Base-by-base conservation (phyloP, 2,888 invertebrate species). In the Sphinx pinastri region DNA sequence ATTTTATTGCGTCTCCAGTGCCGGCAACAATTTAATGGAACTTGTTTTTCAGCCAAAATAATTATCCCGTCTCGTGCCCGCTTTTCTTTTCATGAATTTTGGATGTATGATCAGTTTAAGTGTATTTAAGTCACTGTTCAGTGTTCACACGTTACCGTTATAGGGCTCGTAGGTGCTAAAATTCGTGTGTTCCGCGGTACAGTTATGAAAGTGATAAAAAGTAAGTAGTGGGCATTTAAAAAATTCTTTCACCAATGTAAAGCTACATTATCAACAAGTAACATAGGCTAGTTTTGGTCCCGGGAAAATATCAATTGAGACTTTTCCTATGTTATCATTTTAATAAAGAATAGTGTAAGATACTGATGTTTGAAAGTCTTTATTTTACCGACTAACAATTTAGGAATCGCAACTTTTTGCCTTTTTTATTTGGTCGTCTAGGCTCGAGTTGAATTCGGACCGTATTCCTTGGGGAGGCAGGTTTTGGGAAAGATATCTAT, bases 21-120 rank as follows among this genome's bases (percentile, higher is more conserved):
- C 74, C 75, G 71, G 71, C 60, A 74, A 71, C 70, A 69, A 73
- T 71, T 71, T 81, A 81, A 81, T 82, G 72, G 76, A 83, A 80
- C 79, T 83, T 81, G 76, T 77, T 72, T 77, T 79, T 70, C 70
- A 79, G 81, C 81, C 80, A 78, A 84, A 82, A 83, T 82, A 85
- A 85, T 84, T 84, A 82, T 78, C 76, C 72, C 58, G 51, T 38
- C 60, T 55, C 63, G 68, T 47, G 69, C 68, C 38, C 47, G 70
- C 69, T 66, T 71, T 73, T 71, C 68, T 63, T 71, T 45, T 68
- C 25, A 71, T 72, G 73, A 72, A 73, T 75, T 71, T 68, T 67
- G 55, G 73, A 70, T 70, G 67, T 63, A 63, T 60, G 12, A 57
- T 19, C 57, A 13, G 57, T 25, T 57, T 19, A 57, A 57, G 19